phyloP scores from a whole-genome alignment of 1,140 invertebrate species.

The Palaemon carinicauda region DNA sequence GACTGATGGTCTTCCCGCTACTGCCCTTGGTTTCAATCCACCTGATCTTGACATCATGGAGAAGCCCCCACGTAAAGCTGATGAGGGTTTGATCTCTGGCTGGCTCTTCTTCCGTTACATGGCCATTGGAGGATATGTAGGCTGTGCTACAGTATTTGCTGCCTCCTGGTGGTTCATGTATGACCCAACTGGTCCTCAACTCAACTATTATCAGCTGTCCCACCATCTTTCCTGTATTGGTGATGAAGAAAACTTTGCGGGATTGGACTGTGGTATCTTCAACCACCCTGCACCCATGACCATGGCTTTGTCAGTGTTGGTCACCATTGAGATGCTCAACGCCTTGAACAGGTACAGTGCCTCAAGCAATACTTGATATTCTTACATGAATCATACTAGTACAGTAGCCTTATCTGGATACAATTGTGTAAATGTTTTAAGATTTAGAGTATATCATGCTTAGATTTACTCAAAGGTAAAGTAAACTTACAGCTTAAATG shows the following conservation, averaged over 20 bases:
- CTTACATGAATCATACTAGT: too few species aligned
- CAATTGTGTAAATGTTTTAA: background rate
- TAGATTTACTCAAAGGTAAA: background rate
- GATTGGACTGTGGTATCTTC: slow-evolving; percentile 97
- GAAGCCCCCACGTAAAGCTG: slow-evolving; percentile 95
- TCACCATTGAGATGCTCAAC: slow-evolving; percentile 99
- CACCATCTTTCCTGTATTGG: slow-evolving; percentile 64
- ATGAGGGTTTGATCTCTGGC: slow-evolving; percentile 97
- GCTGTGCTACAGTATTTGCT: slow-evolving; percentile 96
- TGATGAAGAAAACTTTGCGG: slow-evolving; percentile 83
- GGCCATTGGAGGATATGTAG: slow-evolving; percentile 92
- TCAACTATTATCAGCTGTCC: slow-evolving; percentile 95
- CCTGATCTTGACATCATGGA: slow-evolving; percentile 99
- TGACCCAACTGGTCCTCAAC: slow-evolving; percentile 90
- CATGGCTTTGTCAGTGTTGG: slow-evolving; percentile 98
- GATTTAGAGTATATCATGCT: background rate
- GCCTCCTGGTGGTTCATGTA: slow-evolving; percentile 99
- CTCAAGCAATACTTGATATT: background rate
- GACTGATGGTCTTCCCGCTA: slow-evolving; percentile 99
- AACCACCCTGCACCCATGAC: slow-evolving; percentile 99
- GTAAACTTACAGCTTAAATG: too few species aligned
- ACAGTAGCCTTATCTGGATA: too few species aligned
- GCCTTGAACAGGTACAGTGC: slow-evolving; percentile 86
- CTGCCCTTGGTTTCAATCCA: slow-evolving; percentile 99
- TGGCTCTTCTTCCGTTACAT: slow-evolving; percentile 99